These are phyloP conservation scores for Gymnosoma rotundatum DNA, from an alignment of 2,888 invertebrate genomes.

Conservation along the genomic window DNA sequence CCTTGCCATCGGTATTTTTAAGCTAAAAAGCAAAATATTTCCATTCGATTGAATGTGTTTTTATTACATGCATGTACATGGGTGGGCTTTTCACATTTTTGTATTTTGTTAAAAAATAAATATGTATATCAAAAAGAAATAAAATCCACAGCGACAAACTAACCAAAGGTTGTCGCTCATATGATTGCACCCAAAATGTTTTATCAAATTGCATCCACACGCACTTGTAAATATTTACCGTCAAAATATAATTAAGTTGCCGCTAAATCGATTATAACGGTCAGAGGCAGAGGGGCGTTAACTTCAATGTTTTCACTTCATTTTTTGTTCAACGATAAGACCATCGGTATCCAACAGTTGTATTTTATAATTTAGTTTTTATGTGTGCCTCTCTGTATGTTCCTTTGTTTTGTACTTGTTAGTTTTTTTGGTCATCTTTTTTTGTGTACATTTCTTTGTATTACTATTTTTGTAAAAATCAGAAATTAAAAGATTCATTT, in stretches of 20 bases:
- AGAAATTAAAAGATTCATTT: too few relatives aligned
- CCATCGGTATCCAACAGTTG: conserved; percentile 15
- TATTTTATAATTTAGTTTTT: neutral
- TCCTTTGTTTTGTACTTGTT: neutral
- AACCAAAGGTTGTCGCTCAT: conserved; percentile 27
- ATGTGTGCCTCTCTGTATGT: neutral
- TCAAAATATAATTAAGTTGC: conserved; percentile 65
- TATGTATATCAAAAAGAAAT: conserved; percentile 9
- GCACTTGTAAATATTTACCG: conserved; percentile 31
- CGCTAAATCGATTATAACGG: conserved; percentile 67
- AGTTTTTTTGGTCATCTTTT: neutral
- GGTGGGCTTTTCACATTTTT: conserved; percentile 66
- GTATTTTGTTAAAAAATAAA: conserved; percentile 11
- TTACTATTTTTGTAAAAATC: too few relatives aligned
- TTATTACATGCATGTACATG: conserved; percentile 46
- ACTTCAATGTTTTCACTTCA: conserved; percentile 59
- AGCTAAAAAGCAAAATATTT: conserved; percentile 31
- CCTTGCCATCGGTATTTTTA: conserved; percentile 28
- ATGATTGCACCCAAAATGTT: conserved; percentile 54
- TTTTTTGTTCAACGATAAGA: conserved; percentile 44
- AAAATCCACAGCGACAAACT: conserved; percentile 56
- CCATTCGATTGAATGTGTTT: conserved; percentile 38
- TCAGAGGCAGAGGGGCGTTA: conserved; percentile 62
- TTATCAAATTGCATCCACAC: conserved; percentile 68
- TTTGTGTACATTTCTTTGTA: too few relatives aligned